Evolutionary conservation across 2,113 vertebrate species (phyloP), one percentile per base, ranked within the genome.

Genomic region (Clarias gariepinus): DNA sequence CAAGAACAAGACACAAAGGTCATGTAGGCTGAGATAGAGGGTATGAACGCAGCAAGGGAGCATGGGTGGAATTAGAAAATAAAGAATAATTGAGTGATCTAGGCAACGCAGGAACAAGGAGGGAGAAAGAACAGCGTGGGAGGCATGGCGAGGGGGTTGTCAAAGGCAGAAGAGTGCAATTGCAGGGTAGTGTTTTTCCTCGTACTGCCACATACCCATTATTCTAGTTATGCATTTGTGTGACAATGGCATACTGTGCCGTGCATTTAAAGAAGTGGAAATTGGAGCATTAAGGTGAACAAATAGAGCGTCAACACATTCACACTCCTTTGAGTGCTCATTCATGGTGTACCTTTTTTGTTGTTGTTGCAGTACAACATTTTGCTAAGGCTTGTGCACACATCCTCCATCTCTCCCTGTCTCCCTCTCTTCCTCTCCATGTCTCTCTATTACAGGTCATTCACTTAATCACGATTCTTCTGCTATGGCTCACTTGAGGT

Each of bases 141-240:
- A 77, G 58, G 87, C 53, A 83, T 81, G 52, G 41, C 8, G 53
- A 77, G 82, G 57, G 58, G 80, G 84, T 55, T 81, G 85, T 88
- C 88, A 85, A 84, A 87, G 84, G 85, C 58, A 91, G 85, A 85
- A 71, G 64, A 66, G 82, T 87, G 73, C 88, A 82, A 82, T 88
- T 81, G 81, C 63, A 88, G 41, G 82, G 88, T 58, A 66, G 55
- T 87, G 47, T 87, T 81, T 85, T 87, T 81, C 81, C 33, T 55
- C 52, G 88, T 63, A 64, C 64, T 86, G 16, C 41, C 77, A 85
- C 79, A 61, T 87, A 84, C 73, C 85, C 82, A 89, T 90, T 91
- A 89, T 23, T 55, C 80, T 78, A 82, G 82, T 61, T 85, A 87
- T 82, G 82, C 69, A 82, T 87, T 85, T 82, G 78, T 87, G 63